Base-by-base conservation (phyloP, 2,113 vertebrate genomes). In the Salvelinus namaycush region DNA sequence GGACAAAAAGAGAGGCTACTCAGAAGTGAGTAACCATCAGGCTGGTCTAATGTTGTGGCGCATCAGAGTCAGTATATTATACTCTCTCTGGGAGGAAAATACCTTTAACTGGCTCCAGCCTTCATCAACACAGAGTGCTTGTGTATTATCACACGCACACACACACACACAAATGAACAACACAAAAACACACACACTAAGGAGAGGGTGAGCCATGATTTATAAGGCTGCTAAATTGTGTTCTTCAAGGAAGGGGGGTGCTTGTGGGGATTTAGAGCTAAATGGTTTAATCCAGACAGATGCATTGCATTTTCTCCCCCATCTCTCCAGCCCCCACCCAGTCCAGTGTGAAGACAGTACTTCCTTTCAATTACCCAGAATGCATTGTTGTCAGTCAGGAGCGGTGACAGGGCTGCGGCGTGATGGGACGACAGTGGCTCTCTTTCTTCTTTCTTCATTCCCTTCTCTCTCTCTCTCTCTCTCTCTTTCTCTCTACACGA, bases 1-100 rank as follows among this genome's bases (percentile, higher is more conserved):
- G 81, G 83, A 87, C 78, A 79, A 84, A 82, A 84, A 51, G 13
- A 59, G 60, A 77, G 77, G 78, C 84, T 60, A 26, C 88, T 77
- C 78, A 84, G 80, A 34, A 83, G 68, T 76, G 73, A 70, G 73
- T 3, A 76, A 72, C 82, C 76, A 57, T 39, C 5, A 1, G 80
- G 87, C 75, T 16, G 59, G 6, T 3, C 5, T 7, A 20, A 9
- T 62, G 59, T 27, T 29, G 22, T 12, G 22, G 64, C 5, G 3
- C 26, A 67, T 26, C 60, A 29, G 64, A 29, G 26, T 18, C 26
- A 27, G 65, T 26, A 26, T 22, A 14, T 66, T 66, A 26, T 5
- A 66, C 64, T 29, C 64, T 11, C 2, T 24, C 18, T 29, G 26
- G 64, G 22, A 66, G 64, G 24, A 13, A 67, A 14, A 12, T 9